Base-by-base conservation (phyloP, 23 tunicate species). In the Corella eumyota region DNA sequence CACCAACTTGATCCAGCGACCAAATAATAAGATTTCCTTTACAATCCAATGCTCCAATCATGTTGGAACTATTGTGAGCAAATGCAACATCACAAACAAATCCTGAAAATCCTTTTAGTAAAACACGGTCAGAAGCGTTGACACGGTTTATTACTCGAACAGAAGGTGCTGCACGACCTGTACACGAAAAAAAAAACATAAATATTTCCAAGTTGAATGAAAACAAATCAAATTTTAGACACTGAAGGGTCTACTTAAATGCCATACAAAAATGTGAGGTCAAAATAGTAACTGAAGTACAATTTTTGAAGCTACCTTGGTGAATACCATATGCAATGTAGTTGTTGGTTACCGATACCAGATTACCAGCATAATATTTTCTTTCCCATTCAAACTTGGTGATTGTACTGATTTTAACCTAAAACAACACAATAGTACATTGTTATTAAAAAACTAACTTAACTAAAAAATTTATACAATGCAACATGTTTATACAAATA, bases 331-430 rank as follows among this genome's bases (percentile, higher is more conserved):
- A 84, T 13, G 94, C 94, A 28, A 76, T 76, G 56, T 75, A 70
- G 0, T 45, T 45, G 70, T 84, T 62, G 2, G 83, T 76, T n/a
- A 76, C 94, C 4, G 83, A 63, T n/a, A 84, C 46, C 9, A 84
- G 67, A 15, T 48, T 75, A 46, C 94, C 94, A 5, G 77, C 32
- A 38, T 84, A 84, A 64, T 64, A 84, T 32, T 62, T 44, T 36
- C 69, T 78, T 57, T 84, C 94, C 94, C 94, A 84, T 32, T 84
- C 94, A 37, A 61, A 82, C 29, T 82, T 82, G 0, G 81, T 82
- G 32, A 82, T 68, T 11, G 92, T 80, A 60, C 31, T 74, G 50
- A 61, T 50, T 34, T 71, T 67, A 1, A 82, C 81, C 92, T 82
- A 37, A 38, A 61, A 1, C 69, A 49, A 50, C 9, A 22, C 65